Percentiles rank a stretch among this genome's conserved stretches.
Evolutionary conservation across 92 coral and sea anemone genomes (phyloP).

Genomic region (Ricordea florida): DNA sequence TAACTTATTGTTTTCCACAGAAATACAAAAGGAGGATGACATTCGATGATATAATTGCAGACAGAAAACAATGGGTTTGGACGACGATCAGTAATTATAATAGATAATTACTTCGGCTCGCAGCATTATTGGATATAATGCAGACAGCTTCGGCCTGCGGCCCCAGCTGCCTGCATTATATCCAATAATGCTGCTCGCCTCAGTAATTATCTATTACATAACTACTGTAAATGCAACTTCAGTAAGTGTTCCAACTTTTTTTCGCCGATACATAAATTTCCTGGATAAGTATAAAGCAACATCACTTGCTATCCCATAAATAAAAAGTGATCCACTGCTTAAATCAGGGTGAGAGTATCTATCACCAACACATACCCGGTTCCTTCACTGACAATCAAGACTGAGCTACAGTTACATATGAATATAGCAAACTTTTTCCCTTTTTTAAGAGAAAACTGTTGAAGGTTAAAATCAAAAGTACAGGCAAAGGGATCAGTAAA

Average conservation of each 20-base stretch:
- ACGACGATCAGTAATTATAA: too few species aligned
- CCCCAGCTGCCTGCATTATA: too few species aligned
- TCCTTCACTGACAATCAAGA: constrained; percentile 12
- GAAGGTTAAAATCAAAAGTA: constrained; percentile 2
- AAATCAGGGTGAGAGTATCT: constrained; percentile 20
- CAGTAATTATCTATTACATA: too few species aligned
- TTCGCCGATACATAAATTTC: background rate
- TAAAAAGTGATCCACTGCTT: constrained; percentile 7
- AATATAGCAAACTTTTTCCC: constrained; percentile 10
- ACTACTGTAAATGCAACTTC: constrained; percentile 16
- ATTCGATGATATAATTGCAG: too few species aligned
- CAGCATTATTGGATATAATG: too few species aligned
- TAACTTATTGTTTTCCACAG: too few species aligned
- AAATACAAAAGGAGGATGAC: too few species aligned
- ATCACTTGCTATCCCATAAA: constrained; percentile 6
- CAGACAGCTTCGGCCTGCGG: too few species aligned
- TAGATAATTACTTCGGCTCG: too few species aligned
- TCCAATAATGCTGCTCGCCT: too few species aligned
- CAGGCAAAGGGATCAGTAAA: constrained; percentile 14
- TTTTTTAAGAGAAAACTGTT: background rate
- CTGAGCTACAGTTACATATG: background rate
- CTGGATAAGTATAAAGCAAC: constrained; percentile 11
- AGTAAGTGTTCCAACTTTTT: constrained; percentile 13
- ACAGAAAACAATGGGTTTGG: too few species aligned
- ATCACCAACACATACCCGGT: constrained; percentile 8